Evolutionary conservation across 2,797 vertebrate species (phyloP).

Genomic region (Tangara arthus): DNA sequence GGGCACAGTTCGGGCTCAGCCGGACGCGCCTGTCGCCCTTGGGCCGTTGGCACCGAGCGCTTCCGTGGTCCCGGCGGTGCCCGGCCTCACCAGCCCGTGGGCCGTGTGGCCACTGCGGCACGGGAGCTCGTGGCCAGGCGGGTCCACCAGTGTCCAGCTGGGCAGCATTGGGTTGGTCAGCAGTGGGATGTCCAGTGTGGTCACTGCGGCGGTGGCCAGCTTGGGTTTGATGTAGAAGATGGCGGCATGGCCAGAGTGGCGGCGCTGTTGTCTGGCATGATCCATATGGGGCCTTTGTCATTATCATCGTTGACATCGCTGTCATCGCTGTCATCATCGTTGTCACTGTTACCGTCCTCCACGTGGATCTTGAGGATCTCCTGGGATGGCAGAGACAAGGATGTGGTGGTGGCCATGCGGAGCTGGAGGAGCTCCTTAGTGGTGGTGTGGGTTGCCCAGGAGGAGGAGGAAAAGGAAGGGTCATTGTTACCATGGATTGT

Average conservation of each 20-base stretch:
- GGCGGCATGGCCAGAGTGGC: rapidly evolving
- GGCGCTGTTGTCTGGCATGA: rapidly evolving
- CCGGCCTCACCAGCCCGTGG: neutral
- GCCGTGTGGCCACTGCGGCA: neutral
- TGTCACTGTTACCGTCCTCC: rapidly evolving
- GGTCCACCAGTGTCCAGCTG: neutral
- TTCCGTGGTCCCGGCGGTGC: neutral
- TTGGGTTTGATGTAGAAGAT: neutral
- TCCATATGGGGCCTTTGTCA: rapidly evolving
- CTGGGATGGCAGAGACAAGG: neutral
- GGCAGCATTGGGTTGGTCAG: neutral
- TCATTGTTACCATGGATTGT: neutral
- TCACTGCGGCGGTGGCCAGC: neutral
- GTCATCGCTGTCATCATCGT: too few relatives aligned
- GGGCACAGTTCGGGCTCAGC: neutral
- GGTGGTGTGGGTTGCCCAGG: rapidly evolving
- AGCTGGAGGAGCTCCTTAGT: neutral
- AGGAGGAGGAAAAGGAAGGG: neutral
- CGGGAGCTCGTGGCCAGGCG: rapidly evolving
- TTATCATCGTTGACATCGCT: neutral
- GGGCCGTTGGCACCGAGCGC: neutral
- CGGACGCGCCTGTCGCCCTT: rapidly evolving
- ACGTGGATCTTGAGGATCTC: neutral
- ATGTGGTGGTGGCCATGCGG: too few relatives aligned
- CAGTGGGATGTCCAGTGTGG: neutral